Evolutionary conservation across 1,140 invertebrate species (phyloP).

Genomic region (Diuraphis noxia): DNA sequence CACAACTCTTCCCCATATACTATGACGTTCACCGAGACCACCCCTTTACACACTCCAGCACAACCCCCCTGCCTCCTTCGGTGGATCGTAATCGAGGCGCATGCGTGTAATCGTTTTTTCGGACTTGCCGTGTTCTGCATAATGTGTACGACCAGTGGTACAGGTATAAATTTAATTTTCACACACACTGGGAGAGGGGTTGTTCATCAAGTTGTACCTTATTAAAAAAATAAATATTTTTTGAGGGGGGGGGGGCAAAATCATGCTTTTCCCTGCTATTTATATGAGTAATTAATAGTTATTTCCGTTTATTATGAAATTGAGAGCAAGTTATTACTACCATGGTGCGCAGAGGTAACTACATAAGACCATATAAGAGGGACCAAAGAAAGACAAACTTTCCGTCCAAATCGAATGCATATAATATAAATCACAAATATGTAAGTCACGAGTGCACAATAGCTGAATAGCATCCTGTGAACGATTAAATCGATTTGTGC

Average conservation of each 20-base stretch:
- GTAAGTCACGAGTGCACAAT: not conserved
- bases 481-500: not conserved
- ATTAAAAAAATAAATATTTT: too few relatives aligned
- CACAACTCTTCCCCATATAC: not conserved
- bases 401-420: not conserved
- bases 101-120: not conserved
- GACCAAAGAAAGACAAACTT: not conserved
- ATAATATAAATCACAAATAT: not conserved
- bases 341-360: not conserved
- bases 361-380: too few relatives aligned
- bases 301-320: not conserved
- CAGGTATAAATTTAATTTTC: not conserved
- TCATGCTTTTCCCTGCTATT: not conserved
- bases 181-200: too few relatives aligned
- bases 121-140: not conserved
- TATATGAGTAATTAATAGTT: not conserved
- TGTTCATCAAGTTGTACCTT: not conserved
- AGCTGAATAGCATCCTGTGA: not conserved
- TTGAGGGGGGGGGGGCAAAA: not conserved
- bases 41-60: not conserved
- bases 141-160: not conserved
- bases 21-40: not conserved
- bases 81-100: too few relatives aligned
- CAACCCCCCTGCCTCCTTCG: too few relatives aligned
- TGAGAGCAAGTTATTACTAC: too few relatives aligned